Evolutionary conservation across 2,888 invertebrate species (phyloP), one percentile per base, ranked within the genome.

Genomic region (Leptura quadrifasciata): DNA sequence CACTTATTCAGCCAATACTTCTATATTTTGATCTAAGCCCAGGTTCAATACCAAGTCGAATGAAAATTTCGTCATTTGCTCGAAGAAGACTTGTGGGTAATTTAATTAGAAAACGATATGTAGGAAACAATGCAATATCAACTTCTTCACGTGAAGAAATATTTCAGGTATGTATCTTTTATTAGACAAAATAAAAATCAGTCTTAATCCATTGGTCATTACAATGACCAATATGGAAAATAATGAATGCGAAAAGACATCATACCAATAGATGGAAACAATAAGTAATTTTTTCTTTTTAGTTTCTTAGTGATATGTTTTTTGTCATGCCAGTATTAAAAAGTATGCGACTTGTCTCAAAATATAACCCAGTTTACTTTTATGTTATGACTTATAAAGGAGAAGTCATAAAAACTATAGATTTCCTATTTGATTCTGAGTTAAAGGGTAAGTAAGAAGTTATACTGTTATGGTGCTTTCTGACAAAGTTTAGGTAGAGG

Each of bases 261-360:
- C n/a, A n/a, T n/a, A n/a, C n/a, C n/a, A n/a, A n/a, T n/a, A n/a
- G n/a, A n/a, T n/a, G n/a, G n/a, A n/a, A n/a, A n/a, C n/a, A n/a
- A n/a, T n/a, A n/a, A n/a, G n/a, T n/a, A n/a, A n/a, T n/a, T n/a
- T n/a, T n/a, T n/a, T 31, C 9, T 54, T 77, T 77, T 67, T 58
- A 77, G 77, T 57, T 61, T n/a, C 24, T 75, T n/a, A 64, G 64
- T 15, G 75, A 77, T 61, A 6, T 75, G 2, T 15, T 74, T 1
- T 77, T 55, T 18, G 52, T 54, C 5, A 64, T 31, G 27, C 72
- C 77, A 9, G 27, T 75, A 10, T 60, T 20, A 6, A 75, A 69
- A 6, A 58, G 64, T 18, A 15, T 58, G 9, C 68, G 15, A 27
- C 20, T 60, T 10, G 17, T 75, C 39, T 68, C 75, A 6, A 18